Evolutionary conservation across 2,888 invertebrate species (phyloP).

Genomic region (Oligia latruncula): DNA sequence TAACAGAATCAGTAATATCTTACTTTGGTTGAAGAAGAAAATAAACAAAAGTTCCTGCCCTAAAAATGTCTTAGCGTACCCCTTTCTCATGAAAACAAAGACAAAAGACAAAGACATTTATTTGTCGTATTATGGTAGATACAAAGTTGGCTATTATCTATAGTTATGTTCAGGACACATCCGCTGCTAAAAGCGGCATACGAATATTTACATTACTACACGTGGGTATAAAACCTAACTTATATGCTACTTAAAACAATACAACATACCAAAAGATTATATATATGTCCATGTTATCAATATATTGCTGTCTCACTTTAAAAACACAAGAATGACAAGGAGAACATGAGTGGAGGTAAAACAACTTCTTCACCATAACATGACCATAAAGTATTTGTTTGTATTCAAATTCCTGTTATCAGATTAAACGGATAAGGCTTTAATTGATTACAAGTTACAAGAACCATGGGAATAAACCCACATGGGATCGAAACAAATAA

Average conservation of each 20-base stretch:
- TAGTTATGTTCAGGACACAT: not conserved
- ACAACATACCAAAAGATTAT: not conserved
- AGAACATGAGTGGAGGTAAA: not conserved
- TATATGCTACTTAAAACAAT: not conserved
- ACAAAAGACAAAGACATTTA: not conserved
- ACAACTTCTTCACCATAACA: not conserved
- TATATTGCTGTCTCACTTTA: not conserved
- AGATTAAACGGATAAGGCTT: constrained; percentile 3
- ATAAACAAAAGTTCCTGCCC: not conserved
- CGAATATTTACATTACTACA: not conserved
- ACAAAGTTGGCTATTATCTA: not conserved
- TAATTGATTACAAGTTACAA: constrained; percentile 23
- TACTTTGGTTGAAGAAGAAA: not conserved
- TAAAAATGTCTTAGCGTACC: not conserved
- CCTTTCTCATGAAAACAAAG: not conserved
- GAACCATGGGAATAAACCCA: constrained; percentile 4
- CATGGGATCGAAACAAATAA: constrained; percentile 31
- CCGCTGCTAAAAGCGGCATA: not conserved
- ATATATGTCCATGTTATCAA: not conserved
- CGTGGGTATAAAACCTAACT: not conserved
- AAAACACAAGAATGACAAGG: not conserved
- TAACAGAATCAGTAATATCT: not conserved
- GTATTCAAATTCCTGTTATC: constrained; percentile 3
- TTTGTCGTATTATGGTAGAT: not conserved
- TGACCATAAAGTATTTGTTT: constrained; percentile 2